A percentile compares a stretch with the other conserved stretches of the same genome.
These are phyloP conservation scores for Sebastes cheni DNA, from an alignment of 2,797 vertebrate species.

Conservation along the genomic window DNA sequence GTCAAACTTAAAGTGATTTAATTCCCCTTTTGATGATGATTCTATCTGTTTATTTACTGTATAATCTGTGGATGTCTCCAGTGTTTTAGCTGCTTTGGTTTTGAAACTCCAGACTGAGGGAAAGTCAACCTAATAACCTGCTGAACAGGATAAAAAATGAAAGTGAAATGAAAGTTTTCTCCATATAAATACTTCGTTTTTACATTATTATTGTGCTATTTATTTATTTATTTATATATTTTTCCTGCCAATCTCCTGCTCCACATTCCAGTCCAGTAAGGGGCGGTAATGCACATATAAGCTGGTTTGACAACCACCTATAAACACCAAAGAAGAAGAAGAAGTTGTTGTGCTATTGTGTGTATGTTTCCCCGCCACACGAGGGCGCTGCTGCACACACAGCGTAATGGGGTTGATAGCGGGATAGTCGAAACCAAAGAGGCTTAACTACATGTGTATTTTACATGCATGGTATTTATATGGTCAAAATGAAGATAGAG, in stretches of 20 bases:
- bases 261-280: too few species aligned
- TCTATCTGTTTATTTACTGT: background rate
- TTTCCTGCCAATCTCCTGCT: too few species aligned
- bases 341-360: too few species aligned
- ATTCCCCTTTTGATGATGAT: background rate
- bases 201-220: too few species aligned
- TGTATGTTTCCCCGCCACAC: background rate
- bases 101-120: background rate
- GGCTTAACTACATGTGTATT: too few species aligned
- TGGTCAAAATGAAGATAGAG: too few species aligned
- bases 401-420: background rate
- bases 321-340: too few species aligned
- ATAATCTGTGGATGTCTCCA: background rate
- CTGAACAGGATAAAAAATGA: background rate
- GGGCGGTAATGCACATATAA: too few species aligned
- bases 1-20: background rate
- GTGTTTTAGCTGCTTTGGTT: background rate
- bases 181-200: too few species aligned
- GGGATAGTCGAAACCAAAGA: background rate
- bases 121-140: background rate
- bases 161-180: too few species aligned
- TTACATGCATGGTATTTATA: too few species aligned
- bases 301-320: fast-evolving
- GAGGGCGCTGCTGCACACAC: background rate
- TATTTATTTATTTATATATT: too few species aligned